Conservation (phyloP, 2,113 vertebrate genomes). For the Equus quagga region DNA sequence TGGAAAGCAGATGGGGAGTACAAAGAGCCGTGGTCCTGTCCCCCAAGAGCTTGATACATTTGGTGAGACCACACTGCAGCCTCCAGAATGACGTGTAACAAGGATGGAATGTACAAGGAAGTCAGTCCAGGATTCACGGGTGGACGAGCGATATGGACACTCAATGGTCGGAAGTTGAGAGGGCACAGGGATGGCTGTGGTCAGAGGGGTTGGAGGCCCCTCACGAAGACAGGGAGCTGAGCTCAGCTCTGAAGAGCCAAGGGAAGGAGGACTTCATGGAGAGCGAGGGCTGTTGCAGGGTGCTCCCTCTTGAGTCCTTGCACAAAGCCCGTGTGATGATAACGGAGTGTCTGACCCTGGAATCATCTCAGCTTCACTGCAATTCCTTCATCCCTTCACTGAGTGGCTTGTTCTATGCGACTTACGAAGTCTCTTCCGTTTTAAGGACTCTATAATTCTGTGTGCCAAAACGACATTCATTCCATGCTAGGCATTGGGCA, state of each 20-base stretch:
- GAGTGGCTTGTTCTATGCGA: neutral
- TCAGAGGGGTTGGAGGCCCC: neutral
- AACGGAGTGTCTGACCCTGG: neutral
- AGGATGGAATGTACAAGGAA: neutral
- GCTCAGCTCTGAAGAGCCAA: neutral
- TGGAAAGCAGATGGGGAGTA: neutral
- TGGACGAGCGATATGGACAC: accelerated
- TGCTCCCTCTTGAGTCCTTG: neutral
- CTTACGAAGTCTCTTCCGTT: neutral
- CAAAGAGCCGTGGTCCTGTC: neutral
- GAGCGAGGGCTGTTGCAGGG: accelerated
- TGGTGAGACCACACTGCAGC: neutral
- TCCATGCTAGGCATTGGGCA: too few relatives aligned
- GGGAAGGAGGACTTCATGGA: neutral
- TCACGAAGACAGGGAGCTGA: neutral
- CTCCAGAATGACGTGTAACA: neutral
- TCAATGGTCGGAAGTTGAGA: neutral
- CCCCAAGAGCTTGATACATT: neutral
- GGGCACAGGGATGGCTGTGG: neutral
- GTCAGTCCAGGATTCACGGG: neutral
- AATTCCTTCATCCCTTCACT: neutral
- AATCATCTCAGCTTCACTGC: neutral
- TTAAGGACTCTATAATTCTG: neutral
- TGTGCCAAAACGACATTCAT: neutral
- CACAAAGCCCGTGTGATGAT: neutral